Conservation (phyloP, 2,113 vertebrate species). For the Myrmecophaga tridactyla region DNA sequence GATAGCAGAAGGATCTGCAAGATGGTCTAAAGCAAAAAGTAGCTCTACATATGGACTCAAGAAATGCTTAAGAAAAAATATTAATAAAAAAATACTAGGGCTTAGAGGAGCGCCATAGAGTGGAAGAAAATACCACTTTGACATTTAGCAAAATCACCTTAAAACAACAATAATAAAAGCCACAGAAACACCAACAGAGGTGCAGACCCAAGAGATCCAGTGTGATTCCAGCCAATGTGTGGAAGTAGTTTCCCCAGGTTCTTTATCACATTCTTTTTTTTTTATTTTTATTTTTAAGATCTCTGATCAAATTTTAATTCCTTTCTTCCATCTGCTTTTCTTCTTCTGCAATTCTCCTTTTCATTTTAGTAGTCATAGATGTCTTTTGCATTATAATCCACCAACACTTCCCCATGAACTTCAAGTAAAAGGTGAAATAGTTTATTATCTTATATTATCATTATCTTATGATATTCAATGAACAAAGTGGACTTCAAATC, state of each 20-base stretch:
- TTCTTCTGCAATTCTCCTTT: neutral
- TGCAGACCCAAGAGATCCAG: neutral
- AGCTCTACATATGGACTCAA: neutral
- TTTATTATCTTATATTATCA: neutral
- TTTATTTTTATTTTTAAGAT: neutral
- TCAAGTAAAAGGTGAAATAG: neutral
- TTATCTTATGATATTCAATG: neutral
- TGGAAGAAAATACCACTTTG: neutral
- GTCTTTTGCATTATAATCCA: neutral
- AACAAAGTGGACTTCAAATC: neutral
- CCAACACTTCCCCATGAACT: neutral
- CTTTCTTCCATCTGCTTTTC: neutral
- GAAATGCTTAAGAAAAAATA: neutral
- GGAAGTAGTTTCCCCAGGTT: neutral
- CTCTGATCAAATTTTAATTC: neutral
- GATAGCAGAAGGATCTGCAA: constrained; percentile 32
- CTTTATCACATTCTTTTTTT: neutral
- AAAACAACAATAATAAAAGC: neutral
- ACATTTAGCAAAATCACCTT: neutral
- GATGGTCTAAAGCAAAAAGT: neutral
- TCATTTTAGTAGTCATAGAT: neutral
- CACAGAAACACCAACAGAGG: neutral
- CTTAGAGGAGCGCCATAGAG: neutral
- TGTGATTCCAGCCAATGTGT: neutral
- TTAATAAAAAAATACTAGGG: neutral